Percentiles rank a stretch among this genome's conserved stretches.
These are phyloP conservation scores for Cyphomyrus discorhynchus DNA, from an alignment of 2,113 vertebrate species.

Conservation along the genomic window DNA sequence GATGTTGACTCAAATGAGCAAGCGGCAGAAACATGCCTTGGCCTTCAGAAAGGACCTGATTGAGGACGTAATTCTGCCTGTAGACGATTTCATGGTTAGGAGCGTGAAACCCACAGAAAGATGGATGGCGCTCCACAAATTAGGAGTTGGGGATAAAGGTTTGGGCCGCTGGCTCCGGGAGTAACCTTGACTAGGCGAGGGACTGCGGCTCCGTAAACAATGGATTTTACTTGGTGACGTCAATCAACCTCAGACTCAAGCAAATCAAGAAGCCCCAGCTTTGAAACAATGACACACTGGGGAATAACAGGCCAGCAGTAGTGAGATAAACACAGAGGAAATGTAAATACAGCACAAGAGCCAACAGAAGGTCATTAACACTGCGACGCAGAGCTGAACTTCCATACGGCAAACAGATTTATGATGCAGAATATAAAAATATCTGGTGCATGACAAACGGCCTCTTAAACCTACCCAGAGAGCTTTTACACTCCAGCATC, in stretches of 20 bases:
- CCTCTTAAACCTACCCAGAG: neutral
- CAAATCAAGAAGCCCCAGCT: slow-evolving; percentile 34
- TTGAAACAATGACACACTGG: neutral
- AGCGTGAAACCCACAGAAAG: slow-evolving; percentile 52
- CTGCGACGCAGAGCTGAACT: neutral
- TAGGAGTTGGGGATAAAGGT: slow-evolving; percentile 19
- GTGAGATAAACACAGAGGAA: neutral
- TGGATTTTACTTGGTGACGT: slow-evolving; percentile 31
- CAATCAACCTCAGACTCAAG: slow-evolving; percentile 38
- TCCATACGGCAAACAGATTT: slow-evolving; percentile 15
- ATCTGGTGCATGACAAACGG: slow-evolving; percentile 7
- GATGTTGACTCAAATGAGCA: slow-evolving; percentile 40
- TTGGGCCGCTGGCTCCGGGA: neutral
- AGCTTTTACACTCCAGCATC: neutral
- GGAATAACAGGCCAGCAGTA: neutral
- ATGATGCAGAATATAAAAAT: slow-evolving; percentile 23
- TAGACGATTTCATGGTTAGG: slow-evolving; percentile 57
- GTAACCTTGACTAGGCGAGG: slow-evolving; percentile 21
- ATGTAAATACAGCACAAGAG: neutral
- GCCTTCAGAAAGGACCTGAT: slow-evolving; percentile 52
- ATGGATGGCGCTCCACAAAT: slow-evolving; percentile 43
- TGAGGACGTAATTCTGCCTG: slow-evolving; percentile 61
- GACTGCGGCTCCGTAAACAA: slow-evolving; percentile 35
- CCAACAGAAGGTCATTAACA: slow-evolving; percentile 4
- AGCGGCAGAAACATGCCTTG: slow-evolving; percentile 36